phyloP scores from a whole-genome alignment of 2,888 invertebrate species.

The Lacanobia oleracea region DNA sequence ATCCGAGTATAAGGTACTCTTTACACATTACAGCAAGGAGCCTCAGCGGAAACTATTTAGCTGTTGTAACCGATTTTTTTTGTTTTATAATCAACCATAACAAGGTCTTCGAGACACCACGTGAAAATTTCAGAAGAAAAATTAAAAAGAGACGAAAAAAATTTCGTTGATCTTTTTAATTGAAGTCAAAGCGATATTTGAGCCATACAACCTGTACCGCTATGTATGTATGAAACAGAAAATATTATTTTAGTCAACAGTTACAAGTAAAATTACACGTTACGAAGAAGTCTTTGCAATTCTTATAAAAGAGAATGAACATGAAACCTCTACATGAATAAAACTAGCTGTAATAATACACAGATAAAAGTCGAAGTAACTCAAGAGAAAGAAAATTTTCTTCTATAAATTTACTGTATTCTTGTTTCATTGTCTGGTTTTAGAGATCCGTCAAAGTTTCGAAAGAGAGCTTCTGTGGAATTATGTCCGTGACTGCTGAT shows the following conservation, averaged over 20 bases:
- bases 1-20: too few relatives aligned
- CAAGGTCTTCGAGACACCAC: too few relatives aligned
- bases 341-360: conserved; percentile 15
- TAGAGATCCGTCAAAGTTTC: conserved; percentile 43
- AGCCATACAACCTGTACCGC: not conserved
- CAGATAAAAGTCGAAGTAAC: conserved; percentile 44
- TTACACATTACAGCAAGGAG: too few relatives aligned
- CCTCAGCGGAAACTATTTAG: too few relatives aligned
- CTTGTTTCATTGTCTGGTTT: conserved; percentile 51
- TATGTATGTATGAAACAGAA: not conserved
- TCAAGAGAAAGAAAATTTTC: conserved; percentile 44
- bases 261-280: not conserved
- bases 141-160: too few relatives aligned
- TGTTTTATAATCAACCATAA: too few relatives aligned
- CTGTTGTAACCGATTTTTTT: too few relatives aligned
- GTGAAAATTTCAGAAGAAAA: too few relatives aligned
- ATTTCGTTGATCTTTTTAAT: not conserved
- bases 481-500: not conserved
- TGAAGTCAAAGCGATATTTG: not conserved
- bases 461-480: conserved; percentile 9
- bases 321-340: conserved; percentile 36
- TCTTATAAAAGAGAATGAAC: not conserved
- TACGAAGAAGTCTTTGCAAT: not conserved
- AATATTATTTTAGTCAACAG: not conserved
- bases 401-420: conserved; percentile 54